Base-by-base conservation (phyloP, 2,113 vertebrate genomes). In the Platichthys flesus region DNA sequence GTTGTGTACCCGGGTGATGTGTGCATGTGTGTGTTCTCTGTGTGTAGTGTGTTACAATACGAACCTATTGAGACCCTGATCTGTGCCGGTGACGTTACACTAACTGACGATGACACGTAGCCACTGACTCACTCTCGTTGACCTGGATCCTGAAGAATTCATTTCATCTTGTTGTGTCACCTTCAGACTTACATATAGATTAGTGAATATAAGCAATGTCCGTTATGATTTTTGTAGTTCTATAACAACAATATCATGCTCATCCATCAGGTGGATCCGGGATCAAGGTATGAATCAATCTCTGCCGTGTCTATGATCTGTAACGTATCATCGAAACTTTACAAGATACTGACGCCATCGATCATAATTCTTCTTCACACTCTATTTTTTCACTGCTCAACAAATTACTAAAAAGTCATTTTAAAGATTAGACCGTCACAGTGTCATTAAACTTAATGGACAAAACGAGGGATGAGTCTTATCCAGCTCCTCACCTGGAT, bases 21-120 rank as follows among this genome's bases (percentile, higher is more conserved):
- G 26, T 28, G 5, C 28, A 31, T 67, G 65, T 56, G 55, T 67
- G 58, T 59, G 52, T 69, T 58, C 73, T 63, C 45, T 69, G 57
- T 64, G 31, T 49, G 45, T 49, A 35, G 42, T 45, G 14, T 47
- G 45, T 47, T 47, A 49, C 16, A 49, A 2, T 1, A 18, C 15
- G 1, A 16, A 18, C 15, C 47, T 7, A 49, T 18, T 49, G 16
- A 49, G 47, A 49, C 18, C 31, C 35, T 21, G 5, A 47, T 74
- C 26, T 28, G 61, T 75, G 59, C 15, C 21, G 5, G 21, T 67
- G 67, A 51, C 9, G 24, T 61, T 26, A 1, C 10, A 2, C 51
- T 74, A 55, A 79, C 68, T 35, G 7, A 42, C 64, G 20, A 28
- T 79, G 81, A 74, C 74, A 56, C 62, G 9, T 73, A 49, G 68